phyloP scores from a whole-genome alignment of 2,888 invertebrate genomes.

The Phengaris alcon region DNA sequence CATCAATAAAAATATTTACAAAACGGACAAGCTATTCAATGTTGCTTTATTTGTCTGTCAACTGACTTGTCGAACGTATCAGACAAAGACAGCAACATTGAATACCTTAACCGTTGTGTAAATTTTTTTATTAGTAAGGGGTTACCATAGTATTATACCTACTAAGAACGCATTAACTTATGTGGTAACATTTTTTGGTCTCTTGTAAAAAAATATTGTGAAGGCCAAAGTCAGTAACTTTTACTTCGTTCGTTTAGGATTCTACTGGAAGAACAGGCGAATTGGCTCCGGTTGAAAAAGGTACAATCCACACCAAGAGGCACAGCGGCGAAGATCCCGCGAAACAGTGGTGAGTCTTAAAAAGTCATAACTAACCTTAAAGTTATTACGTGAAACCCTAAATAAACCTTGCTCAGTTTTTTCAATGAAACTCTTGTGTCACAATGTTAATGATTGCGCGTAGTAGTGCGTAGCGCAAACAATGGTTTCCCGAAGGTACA shows the following conservation, averaged over 20 bases:
- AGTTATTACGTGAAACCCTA: neutral
- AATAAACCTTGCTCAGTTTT: neutral
- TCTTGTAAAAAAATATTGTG: neutral
- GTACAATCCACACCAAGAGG: constrained; percentile 97
- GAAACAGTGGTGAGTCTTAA: constrained; percentile 83
- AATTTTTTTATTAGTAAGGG: too few relatives aligned
- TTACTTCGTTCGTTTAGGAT: constrained; percentile 48
- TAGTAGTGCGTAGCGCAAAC: neutral
- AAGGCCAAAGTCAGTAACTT: neutral
- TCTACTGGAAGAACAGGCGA: constrained; percentile 74
- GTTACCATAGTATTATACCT: too few relatives aligned
- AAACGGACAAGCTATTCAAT: too few relatives aligned
- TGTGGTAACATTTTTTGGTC: too few relatives aligned
- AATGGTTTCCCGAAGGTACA: constrained; percentile 13
- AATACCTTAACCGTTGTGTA: too few relatives aligned
- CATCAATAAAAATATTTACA: too few relatives aligned
- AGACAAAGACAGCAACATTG: too few relatives aligned
- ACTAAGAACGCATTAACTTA: too few relatives aligned
- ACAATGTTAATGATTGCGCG: neutral
- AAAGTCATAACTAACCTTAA: neutral
- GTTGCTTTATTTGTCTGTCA: too few relatives aligned
- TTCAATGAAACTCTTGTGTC: too few relatives aligned
- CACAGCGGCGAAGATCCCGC: constrained; percentile 94
- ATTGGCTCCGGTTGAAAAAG: constrained; percentile 89
- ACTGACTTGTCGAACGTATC: too few relatives aligned